Percentiles rank a stretch among this genome's conserved stretches.
Evolutionary conservation across 1,140 invertebrate genomes (phyloP).

Genomic region (Helicoverpa armigera): DNA sequence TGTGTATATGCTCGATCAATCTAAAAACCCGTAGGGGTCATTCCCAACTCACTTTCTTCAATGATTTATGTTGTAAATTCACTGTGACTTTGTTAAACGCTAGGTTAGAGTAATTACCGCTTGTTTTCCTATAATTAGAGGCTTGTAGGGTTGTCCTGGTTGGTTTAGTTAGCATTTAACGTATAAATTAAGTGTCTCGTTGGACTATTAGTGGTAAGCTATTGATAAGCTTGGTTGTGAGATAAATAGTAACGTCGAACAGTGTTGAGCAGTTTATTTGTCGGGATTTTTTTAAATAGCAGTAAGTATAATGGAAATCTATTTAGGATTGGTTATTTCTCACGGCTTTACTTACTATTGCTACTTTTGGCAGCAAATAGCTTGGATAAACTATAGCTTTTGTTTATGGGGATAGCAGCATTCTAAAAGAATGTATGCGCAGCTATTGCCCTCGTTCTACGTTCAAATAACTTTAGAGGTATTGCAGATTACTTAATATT

Average conservation of each 20-base stretch:
- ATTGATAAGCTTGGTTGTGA: too few relatives aligned
- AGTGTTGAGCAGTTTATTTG: too few relatives aligned
- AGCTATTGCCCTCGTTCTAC: background rate
- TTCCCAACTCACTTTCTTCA: conserved; percentile 63
- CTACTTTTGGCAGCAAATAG: too few relatives aligned
- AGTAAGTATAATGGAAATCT: too few relatives aligned
- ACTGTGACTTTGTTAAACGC: conserved; percentile 63
- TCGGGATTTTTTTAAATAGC: too few relatives aligned
- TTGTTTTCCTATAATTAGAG: conserved; percentile 63
- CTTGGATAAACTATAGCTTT: background rate
- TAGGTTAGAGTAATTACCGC: conserved; percentile 63
- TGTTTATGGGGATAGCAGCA: background rate
- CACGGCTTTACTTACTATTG: too few relatives aligned
- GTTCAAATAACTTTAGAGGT: background rate
- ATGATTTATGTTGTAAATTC: conserved; percentile 63
- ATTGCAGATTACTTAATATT: too few relatives aligned
- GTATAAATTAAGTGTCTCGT: too few relatives aligned
- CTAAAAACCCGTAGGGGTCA: conserved; percentile 45
- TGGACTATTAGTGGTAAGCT: too few relatives aligned
- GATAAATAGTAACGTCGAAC: too few relatives aligned
- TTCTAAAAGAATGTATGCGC: background rate
- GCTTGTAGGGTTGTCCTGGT: background rate
- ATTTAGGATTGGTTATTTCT: too few relatives aligned
- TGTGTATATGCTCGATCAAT: conserved; percentile 43
- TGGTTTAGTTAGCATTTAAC: background rate